Evolutionary conservation across 2,113 vertebrate species (phyloP), one percentile per base, ranked within the genome.

Genomic region (Passer montanus): DNA sequence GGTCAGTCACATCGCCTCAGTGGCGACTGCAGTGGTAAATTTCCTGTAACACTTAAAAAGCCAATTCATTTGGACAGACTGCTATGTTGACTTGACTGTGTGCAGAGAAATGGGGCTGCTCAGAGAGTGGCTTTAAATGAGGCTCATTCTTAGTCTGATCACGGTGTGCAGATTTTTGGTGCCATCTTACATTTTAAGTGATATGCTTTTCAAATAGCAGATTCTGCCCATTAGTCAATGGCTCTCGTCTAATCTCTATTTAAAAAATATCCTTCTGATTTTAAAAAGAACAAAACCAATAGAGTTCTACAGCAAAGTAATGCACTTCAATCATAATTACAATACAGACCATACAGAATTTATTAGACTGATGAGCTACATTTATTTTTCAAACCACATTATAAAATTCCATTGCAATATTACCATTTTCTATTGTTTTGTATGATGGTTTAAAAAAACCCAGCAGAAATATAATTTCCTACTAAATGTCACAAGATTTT

Each of bases 141-240:
- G 44, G 31, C 46, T 94, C 85, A 93, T 96, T 96, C 83, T 81
- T 46, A 95, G 73, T 94, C 93, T 75, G 85, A 90, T 93, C 94
- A 94, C 20, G 7, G 60, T 19, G 12, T 49, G 73, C 79, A 39
- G 66, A 41, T 86, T 96, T 96, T 88, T 84, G 82, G 88, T 93
- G 79, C 86, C 88, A 93, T 94, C 92, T 94, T 93, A 90, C 60
- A 78, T 96, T 94, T 96, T 92, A 93, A 92, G 90, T 81, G 72
- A 96, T 93, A 94, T 3, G 68, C 82, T 96, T 96, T 93, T 93
- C 92, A 96, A 80, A 95, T 35, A 81, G 87, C 87, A 67, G 90
- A 92, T 88, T 92, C 79, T 90, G 72, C 35, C 92, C 64, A 90
- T 88, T 94, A 90, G 64, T 93, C 93, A 90, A 67, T 28, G 41